Percentiles rank a stretch among this genome's conserved stretches.
These are phyloP conservation scores for Echinops telfairi DNA, from an alignment of 2,113 vertebrate genomes.

Conservation along the genomic window DNA sequence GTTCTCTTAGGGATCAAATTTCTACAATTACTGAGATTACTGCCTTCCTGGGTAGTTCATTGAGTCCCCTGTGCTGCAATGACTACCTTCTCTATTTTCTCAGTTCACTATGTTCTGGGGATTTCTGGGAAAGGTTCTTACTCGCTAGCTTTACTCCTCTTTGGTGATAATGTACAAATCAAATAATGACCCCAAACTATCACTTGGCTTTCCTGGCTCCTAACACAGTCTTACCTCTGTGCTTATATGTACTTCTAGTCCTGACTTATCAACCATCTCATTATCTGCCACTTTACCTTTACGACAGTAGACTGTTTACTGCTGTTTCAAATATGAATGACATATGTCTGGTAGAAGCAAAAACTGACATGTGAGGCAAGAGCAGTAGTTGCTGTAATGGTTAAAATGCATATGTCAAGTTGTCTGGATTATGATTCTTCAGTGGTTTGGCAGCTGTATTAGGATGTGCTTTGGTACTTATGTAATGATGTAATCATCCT, in stretches of 20 bases:
- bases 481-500: too few species aligned
- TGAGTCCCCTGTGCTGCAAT: background rate
- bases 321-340: too few species aligned
- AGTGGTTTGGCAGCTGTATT: too few species aligned
- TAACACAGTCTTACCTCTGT: background rate
- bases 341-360: too few species aligned
- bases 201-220: background rate
- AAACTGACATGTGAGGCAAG: too few species aligned
- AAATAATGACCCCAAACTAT: background rate
- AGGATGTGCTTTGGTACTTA: too few species aligned
- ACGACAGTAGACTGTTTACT: too few species aligned
- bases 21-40: background rate
- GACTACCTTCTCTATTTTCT: background rate
- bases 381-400: too few species aligned
- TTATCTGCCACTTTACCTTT: too few species aligned
- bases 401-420: too few species aligned
- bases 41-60: background rate
- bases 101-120: background rate
- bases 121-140: background rate
- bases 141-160: background rate
- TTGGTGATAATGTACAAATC: background rate
- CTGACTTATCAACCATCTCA: too few species aligned
- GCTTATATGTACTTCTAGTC: background rate
- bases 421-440: too few species aligned
- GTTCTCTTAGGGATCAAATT: background rate